These are phyloP conservation scores for Fratercula arctica DNA, from an alignment of 2,797 vertebrate species.

Conservation along the genomic window DNA sequence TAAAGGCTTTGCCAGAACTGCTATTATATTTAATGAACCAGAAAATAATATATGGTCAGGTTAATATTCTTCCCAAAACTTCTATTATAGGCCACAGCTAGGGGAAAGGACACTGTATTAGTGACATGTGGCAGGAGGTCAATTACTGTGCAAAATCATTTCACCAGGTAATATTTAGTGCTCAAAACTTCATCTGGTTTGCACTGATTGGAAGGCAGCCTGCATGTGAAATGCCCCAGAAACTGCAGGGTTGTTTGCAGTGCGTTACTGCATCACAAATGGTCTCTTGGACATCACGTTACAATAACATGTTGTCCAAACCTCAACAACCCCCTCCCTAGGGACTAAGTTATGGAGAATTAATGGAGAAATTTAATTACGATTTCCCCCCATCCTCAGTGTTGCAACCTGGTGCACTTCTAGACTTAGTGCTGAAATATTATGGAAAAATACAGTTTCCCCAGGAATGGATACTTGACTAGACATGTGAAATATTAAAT, in stretches of 20 bases:
- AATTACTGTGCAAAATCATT: conserved; percentile 38
- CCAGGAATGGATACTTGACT: neutral
- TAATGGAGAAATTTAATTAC: conserved; percentile 11
- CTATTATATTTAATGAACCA: conserved; percentile 59
- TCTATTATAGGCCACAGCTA: conserved; percentile 28
- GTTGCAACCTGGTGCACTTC: neutral
- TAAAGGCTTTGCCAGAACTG: conserved; percentile 38
- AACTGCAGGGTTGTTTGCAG: conserved; percentile 5
- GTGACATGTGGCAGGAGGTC: conserved; percentile 28
- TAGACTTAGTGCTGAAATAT: neutral
- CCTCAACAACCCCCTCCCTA: neutral
- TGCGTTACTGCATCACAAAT: neutral
- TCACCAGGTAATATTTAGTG: conserved; percentile 33
- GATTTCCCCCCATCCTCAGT: neutral
- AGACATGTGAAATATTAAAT: neutral
- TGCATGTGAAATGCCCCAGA: neutral
- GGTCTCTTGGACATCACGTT: neutral
- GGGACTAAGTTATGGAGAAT: neutral
- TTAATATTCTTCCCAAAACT: conserved; percentile 46
- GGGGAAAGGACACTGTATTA: conserved; percentile 16
- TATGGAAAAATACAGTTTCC: neutral
- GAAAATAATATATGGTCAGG: conserved; percentile 34
- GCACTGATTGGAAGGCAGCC: conserved; percentile 22
- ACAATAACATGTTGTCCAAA: neutral
- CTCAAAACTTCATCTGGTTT: neutral